phyloP scores from a whole-genome alignment of 2,888 invertebrate genomes.

The Drosophila kokeensis region DNA sequence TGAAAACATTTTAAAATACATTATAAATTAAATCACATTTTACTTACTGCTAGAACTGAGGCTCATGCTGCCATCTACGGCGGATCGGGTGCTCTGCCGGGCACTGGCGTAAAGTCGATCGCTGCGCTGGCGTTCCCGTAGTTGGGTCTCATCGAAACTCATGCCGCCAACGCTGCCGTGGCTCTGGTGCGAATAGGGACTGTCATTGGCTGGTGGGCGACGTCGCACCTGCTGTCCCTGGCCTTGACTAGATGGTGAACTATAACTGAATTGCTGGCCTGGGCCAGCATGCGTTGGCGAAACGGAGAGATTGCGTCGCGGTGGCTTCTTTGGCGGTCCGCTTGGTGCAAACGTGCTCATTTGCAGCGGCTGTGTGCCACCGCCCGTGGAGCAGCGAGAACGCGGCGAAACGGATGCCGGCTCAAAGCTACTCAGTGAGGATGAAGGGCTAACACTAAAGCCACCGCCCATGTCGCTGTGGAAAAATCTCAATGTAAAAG shows the following conservation, averaged over 20 bases:
- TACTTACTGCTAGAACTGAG: slow-evolving; percentile 78
- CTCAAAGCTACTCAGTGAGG: slow-evolving; percentile 84
- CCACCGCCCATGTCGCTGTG: slow-evolving; percentile 75
- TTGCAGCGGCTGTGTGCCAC: slow-evolving; percentile 64
- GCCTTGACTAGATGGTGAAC: slow-evolving; percentile 75
- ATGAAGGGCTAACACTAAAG: slow-evolving; percentile 82
- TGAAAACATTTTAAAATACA: not conserved
- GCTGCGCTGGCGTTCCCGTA: slow-evolving; percentile 66
- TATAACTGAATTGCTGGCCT: slow-evolving; percentile 77
- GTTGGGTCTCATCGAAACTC: slow-evolving; percentile 74
- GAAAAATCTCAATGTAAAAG: not conserved
- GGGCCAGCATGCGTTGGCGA: slow-evolving; percentile 91
- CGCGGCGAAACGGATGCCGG: slow-evolving; percentile 82
- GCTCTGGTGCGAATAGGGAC: slow-evolving; percentile 80
- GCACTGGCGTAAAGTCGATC: slow-evolving; percentile 80
- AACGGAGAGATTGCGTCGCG: slow-evolving; percentile 93
- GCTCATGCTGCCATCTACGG: slow-evolving; percentile 66
- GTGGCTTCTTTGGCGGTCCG: slow-evolving; percentile 95
- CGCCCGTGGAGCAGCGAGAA: slow-evolving; percentile 80
- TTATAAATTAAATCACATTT: too few relatives aligned
- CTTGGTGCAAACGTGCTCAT: slow-evolving; percentile 85
- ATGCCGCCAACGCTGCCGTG: slow-evolving; percentile 77
- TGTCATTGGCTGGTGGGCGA: slow-evolving; percentile 68
- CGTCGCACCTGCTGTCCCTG: slow-evolving; percentile 50
- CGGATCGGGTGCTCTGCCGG: slow-evolving; percentile 74